These are phyloP conservation scores for Drosophila elegans DNA, from an alignment of 1,140 invertebrate genomes.

Conservation along the genomic window DNA sequence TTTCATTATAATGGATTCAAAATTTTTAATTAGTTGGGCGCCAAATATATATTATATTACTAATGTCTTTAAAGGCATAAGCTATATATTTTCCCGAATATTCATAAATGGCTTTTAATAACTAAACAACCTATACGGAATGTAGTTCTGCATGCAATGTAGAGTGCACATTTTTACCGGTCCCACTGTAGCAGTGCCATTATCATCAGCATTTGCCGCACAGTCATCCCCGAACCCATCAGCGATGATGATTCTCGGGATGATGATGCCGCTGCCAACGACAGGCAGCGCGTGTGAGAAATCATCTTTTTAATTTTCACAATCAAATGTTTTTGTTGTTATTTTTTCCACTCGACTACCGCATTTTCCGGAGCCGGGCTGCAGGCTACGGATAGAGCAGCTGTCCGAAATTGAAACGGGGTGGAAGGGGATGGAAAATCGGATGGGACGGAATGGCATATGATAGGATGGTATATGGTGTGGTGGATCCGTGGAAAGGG, in stretches of 20 bases:
- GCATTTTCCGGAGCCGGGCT: slow-evolving; percentile 40
- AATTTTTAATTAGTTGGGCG: too few relatives aligned
- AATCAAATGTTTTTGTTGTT: slow-evolving; percentile 76
- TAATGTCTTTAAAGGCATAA: too few relatives aligned
- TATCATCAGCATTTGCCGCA: slow-evolving; percentile 23
- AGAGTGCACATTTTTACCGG: not conserved
- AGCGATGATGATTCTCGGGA: slow-evolving; percentile 30
- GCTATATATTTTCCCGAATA: not conserved
- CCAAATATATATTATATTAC: too few relatives aligned
- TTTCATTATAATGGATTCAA: too few relatives aligned
- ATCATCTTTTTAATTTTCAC: slow-evolving; percentile 82
- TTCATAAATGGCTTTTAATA: not conserved
- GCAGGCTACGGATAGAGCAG: slow-evolving; percentile 43
- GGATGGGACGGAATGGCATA: slow-evolving; percentile 10
- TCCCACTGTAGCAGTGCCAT: slow-evolving; percentile 29
- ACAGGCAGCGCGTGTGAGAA: slow-evolving; percentile 69
- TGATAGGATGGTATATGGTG: slow-evolving; percentile 17
- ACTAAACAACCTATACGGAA: too few relatives aligned
- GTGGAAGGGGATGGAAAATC: slow-evolving; percentile 20
- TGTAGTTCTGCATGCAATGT: not conserved
- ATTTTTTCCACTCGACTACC: slow-evolving; percentile 52
- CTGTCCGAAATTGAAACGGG: slow-evolving; percentile 64
- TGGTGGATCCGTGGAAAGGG: not conserved
- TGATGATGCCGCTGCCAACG: slow-evolving; percentile 32
- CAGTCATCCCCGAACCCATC: slow-evolving; percentile 29